Percentiles rank a stretch among this genome's conserved stretches.
These are phyloP conservation scores for Sula dactylatra DNA, from an alignment of 2,113 vertebrate genomes.

Conservation along the genomic window DNA sequence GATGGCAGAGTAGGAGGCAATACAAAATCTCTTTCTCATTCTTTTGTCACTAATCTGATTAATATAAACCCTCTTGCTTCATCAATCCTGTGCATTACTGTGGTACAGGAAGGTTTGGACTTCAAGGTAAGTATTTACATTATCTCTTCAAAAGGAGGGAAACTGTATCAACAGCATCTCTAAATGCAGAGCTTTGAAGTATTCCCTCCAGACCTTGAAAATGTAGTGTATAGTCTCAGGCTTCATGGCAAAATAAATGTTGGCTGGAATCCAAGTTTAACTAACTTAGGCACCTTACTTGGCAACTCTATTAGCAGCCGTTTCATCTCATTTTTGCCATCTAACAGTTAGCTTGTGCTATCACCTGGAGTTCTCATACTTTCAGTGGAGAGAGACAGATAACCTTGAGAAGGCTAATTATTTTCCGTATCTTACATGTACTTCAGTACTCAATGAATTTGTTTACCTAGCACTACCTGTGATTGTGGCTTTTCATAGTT, in stretches of 20 bases:
- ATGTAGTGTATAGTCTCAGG: not conserved
- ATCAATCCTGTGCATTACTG: not conserved
- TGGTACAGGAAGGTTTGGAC: not conserved
- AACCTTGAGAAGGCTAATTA: not conserved
- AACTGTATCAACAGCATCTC: not conserved
- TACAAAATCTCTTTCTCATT: not conserved
- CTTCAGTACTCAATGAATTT: not conserved
- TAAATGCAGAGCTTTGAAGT: not conserved
- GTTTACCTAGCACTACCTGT: not conserved
- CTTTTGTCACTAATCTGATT: not conserved
- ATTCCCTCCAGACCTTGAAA: not conserved
- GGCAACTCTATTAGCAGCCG: not conserved
- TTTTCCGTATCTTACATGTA: not conserved
- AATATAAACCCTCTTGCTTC: not conserved
- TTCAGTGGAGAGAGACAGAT: not conserved
- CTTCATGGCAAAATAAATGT: not conserved
- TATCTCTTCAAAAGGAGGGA: not conserved
- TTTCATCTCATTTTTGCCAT: not conserved
- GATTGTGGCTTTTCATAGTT: not conserved
- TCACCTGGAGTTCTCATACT: not conserved
- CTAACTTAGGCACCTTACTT: not conserved
- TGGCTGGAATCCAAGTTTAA: not conserved
- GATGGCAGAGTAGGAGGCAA: not conserved
- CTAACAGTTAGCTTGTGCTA: not conserved
- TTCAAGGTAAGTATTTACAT: not conserved